These are phyloP conservation scores for Dasyornis broadbenti DNA, from an alignment of 2,113 vertebrate species.

Conservation along the genomic window DNA sequence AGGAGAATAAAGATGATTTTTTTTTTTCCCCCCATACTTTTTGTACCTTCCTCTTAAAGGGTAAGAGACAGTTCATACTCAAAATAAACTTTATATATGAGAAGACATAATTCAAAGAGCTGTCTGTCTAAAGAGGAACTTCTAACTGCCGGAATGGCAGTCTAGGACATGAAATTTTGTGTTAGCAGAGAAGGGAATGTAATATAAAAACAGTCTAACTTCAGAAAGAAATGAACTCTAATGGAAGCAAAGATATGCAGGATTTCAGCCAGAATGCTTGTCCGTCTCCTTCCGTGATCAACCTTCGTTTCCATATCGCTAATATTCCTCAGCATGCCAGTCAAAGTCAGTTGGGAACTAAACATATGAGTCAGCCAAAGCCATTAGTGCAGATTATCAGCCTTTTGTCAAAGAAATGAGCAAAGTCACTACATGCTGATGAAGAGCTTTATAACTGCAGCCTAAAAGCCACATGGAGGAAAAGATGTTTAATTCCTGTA, in stretches of 20 bases:
- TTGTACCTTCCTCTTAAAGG: background rate
- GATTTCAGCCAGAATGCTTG: background rate
- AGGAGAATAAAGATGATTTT: background rate
- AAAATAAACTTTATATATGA: background rate
- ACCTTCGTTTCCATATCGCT: background rate
- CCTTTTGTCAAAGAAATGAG: constrained; percentile 17
- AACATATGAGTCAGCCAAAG: constrained; percentile 29
- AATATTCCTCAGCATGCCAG: background rate
- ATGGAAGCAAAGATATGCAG: background rate
- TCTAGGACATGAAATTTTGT: background rate
- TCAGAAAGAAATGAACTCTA: background rate
- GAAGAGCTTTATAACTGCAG: background rate
- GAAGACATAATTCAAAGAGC: background rate
- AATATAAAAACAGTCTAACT: background rate
- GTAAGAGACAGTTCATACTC: background rate
- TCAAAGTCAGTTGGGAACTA: constrained; percentile 4
- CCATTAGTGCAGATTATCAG: constrained; percentile 6
- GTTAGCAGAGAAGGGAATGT: background rate
- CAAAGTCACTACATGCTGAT: constrained; percentile 30
- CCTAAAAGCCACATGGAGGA: background rate
- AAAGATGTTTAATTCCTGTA: constrained; percentile 15
- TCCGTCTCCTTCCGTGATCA: background rate
- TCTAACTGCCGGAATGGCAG: background rate
- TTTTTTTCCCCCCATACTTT: background rate
- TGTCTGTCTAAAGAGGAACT: background rate